A percentile compares a stretch with the other conserved stretches of the same genome.
Conservation (phyloP, 2,113 vertebrate species). For the Alectura lathami region DNA sequence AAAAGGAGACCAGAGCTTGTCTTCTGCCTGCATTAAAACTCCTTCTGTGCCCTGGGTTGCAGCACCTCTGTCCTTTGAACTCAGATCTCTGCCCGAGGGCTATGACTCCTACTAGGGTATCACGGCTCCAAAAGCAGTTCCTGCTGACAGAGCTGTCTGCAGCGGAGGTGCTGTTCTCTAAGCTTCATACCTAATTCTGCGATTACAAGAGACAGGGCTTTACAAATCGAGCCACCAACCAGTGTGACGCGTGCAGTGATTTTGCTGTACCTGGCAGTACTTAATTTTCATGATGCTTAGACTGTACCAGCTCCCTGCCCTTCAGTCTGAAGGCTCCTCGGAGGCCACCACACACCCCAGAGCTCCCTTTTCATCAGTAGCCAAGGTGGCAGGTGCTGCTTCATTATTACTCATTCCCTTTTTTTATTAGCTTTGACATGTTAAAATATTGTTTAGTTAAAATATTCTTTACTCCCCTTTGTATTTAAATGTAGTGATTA, state of each 20-base stretch:
- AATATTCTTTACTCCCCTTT: constrained; percentile 25
- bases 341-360: too few relatives aligned
- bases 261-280: neutral
- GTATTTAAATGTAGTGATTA: constrained; percentile 29
- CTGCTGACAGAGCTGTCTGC: neutral
- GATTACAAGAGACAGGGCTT: neutral
- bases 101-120: neutral
- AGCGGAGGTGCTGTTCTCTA: neutral
- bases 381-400: neutral
- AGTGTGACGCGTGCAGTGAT: neutral
- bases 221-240: neutral
- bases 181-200: neutral
- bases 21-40: neutral
- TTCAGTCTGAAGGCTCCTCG: neutral
- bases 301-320: neutral
- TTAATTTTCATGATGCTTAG: neutral
- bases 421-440: neutral
- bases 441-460: constrained; percentile 11
- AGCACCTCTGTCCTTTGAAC: neutral
- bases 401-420: neutral
- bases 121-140: neutral
- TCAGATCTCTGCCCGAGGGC: neutral
- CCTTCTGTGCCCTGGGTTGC: neutral
- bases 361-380: neutral
- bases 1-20: neutral